Evolutionary conservation across 2,113 vertebrate species (phyloP).

Genomic region (Tenrec ecaudatus): DNA sequence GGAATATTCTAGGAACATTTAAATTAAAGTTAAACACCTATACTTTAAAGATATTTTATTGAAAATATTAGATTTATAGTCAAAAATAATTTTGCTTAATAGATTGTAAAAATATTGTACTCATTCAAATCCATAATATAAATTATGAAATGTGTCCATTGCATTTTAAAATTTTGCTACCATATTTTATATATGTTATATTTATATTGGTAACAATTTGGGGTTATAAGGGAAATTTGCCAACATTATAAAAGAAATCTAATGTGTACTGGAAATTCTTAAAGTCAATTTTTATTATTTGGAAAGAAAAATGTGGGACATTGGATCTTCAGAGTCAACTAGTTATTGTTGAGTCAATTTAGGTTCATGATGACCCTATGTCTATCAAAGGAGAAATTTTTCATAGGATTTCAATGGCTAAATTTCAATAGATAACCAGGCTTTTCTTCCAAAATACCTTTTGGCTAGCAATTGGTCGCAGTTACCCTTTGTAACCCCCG

Average conservation of each 20-base stretch:
- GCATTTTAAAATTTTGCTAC: conserved; percentile 39
- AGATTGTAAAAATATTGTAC: conserved; percentile 55
- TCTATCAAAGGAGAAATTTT: neutral
- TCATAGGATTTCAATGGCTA: neutral
- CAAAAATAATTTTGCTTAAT: neutral
- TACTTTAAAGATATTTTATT: conserved; percentile 27
- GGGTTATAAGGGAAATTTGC: conserved; percentile 33
- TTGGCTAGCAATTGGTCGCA: neutral
- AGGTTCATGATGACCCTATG: neutral
- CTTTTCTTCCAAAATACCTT: neutral
- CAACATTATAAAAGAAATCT: conserved; percentile 58
- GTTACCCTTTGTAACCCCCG: neutral
- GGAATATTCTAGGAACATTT: conserved; percentile 62
- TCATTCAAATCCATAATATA: conserved; percentile 41
- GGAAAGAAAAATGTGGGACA: conserved; percentile 52
- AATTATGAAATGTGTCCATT: conserved; percentile 49
- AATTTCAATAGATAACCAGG: neutral
- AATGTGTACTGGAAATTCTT: neutral
- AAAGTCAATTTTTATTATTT: conserved; percentile 54
- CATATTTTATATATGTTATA: conserved; percentile 28
- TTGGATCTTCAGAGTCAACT: neutral
- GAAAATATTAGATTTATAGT: conserved; percentile 16
- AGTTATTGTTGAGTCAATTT: neutral
- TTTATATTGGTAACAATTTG: conserved; percentile 48
- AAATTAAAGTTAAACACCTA: conserved; percentile 61